Conservation (phyloP, 2,797 vertebrate species). For the Thunnus albacares region DNA sequence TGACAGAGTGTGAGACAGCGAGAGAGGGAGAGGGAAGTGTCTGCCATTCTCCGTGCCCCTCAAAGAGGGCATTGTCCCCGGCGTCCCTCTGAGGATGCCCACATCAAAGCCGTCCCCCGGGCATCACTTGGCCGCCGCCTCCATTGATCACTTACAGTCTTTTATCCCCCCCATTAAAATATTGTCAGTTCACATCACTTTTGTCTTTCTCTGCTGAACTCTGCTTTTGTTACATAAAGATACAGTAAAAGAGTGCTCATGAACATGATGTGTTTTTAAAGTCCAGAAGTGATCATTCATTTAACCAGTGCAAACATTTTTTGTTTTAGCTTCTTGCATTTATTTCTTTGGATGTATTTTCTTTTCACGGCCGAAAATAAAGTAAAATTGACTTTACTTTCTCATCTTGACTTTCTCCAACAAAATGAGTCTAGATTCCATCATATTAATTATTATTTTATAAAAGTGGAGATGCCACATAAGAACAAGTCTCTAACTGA, state of each 20-base stretch:
- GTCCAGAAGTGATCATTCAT: background rate
- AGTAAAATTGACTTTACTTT: background rate
- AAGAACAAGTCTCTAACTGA: background rate
- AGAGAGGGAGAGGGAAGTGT: slow-evolving; percentile 81
- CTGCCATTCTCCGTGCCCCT: slow-evolving; percentile 83
- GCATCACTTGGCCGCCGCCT: slow-evolving; percentile 88
- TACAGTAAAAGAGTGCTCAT: slow-evolving; percentile 60
- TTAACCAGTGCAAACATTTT: background rate
- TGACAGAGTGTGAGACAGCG: slow-evolving; percentile 61
- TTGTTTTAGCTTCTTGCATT: background rate
- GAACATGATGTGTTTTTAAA: slow-evolving; percentile 52
- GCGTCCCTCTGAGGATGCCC: slow-evolving; percentile 84
- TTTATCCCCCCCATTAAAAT: slow-evolving; percentile 89
- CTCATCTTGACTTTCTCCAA: background rate
- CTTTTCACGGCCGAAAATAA: background rate
- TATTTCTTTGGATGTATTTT: background rate
- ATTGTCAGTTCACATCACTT: slow-evolving; percentile 90
- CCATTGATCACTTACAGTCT: slow-evolving; percentile 91
- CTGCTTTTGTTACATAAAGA: slow-evolving; percentile 84
- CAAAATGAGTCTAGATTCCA: background rate
- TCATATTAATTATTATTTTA: background rate
- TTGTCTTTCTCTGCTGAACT: slow-evolving; percentile 88
- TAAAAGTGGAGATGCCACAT: background rate
- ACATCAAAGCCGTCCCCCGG: slow-evolving; percentile 88
- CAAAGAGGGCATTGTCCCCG: slow-evolving; percentile 89